Conservation (phyloP, 2,113 vertebrate genomes). For the Poeciliopsis prolifica region DNA sequence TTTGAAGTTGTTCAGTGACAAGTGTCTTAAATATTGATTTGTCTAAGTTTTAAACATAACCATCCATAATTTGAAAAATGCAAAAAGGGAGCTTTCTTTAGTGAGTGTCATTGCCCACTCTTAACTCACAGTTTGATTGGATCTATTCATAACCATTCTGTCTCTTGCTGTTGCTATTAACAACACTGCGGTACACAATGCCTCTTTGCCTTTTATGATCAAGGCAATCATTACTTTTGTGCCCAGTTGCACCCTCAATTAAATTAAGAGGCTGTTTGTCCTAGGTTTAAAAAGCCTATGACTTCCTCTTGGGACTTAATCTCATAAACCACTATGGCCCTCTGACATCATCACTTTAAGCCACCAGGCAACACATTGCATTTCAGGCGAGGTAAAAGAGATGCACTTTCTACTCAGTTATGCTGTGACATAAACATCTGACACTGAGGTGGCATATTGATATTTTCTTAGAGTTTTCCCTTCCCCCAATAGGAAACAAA, state of each 20-base stretch:
- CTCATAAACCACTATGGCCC: constrained; percentile 72
- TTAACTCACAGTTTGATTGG: constrained; percentile 5
- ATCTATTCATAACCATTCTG: constrained; percentile 28
- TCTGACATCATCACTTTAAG: constrained; percentile 74
- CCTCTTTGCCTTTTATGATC: constrained; percentile 65
- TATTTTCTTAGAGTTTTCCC: constrained; percentile 24
- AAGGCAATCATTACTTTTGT: constrained; percentile 72
- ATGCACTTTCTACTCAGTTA: constrained; percentile 26
- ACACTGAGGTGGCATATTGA: constrained; percentile 28
- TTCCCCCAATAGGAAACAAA: constrained; percentile 1
- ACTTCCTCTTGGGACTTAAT: constrained; percentile 72
- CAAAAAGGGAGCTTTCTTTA: constrained; percentile 4
- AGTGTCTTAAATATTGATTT: constrained; percentile 33
- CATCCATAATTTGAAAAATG: constrained; percentile 20
- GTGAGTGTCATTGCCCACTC: background rate
- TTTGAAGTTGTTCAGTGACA: constrained; percentile 24
- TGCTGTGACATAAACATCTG: constrained; percentile 20
- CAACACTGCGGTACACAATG: constrained; percentile 47
- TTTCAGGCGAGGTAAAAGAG: constrained; percentile 40
- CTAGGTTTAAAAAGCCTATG: constrained; percentile 67
- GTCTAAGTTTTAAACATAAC: constrained; percentile 7
- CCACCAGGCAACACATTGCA: constrained; percentile 48
- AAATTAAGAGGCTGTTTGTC: constrained; percentile 76
- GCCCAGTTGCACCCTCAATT: constrained; percentile 75
- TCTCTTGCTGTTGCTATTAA: constrained; percentile 59